Conservation (phyloP, 2,888 invertebrate species). For the Andrena praecox region DNA sequence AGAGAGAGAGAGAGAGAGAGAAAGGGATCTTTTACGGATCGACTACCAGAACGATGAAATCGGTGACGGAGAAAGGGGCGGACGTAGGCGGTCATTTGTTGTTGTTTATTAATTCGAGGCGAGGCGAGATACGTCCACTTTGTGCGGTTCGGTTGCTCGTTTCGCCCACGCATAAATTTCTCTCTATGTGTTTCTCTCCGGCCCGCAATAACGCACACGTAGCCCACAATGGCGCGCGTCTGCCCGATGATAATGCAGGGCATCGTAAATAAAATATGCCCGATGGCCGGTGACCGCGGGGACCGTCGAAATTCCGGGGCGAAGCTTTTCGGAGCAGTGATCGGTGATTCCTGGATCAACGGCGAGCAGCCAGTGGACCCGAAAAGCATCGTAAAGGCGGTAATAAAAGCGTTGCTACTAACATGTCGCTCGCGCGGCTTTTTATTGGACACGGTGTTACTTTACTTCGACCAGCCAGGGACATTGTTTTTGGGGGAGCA, state of each 20-base stretch:
- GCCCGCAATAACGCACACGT: constrained; percentile 48
- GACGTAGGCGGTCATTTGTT: constrained; percentile 82
- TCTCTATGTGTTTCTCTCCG: constrained; percentile 56
- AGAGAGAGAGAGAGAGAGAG: constrained; percentile 7
- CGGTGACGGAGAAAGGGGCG: constrained; percentile 76
- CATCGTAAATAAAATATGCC: constrained; percentile 72
- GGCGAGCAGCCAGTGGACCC: constrained; percentile 43
- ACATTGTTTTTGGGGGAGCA: constrained; percentile 44
- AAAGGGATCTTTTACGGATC: constrained; percentile 73
- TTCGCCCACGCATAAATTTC: constrained; percentile 78
- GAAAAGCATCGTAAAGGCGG: constrained; percentile 62
- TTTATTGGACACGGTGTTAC: constrained; percentile 56
- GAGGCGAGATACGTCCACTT: constrained; percentile 81
- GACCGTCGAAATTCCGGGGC: constrained; percentile 63
- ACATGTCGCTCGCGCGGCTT: constrained; percentile 62
- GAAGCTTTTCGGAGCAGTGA: constrained; percentile 59
- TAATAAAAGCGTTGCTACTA: constrained; percentile 69
- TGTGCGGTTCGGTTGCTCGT: constrained; percentile 79
- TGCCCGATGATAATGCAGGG: constrained; percentile 70
- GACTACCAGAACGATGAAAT: constrained; percentile 79
- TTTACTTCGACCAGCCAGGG: constrained; percentile 9
- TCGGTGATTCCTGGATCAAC: constrained; percentile 52
- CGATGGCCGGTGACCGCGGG: constrained; percentile 27
- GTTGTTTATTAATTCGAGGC: constrained; percentile 83
- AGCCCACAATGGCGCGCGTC: constrained; percentile 57